Evolutionary conservation across 2,888 invertebrate genomes (phyloP), one percentile per base, ranked within the genome.

Genomic region (Selenia dentaria): DNA sequence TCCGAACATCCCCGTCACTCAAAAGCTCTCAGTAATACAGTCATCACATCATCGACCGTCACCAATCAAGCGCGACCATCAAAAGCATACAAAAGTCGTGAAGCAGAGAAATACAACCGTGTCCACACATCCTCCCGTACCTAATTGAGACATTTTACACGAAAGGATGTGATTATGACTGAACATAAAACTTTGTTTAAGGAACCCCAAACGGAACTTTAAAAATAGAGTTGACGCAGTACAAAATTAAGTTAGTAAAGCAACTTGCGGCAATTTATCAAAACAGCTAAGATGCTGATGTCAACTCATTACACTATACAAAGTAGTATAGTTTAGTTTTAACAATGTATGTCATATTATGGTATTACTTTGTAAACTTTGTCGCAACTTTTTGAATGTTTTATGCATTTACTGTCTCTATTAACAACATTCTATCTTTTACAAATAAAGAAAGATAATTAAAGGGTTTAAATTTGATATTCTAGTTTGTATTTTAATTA

Each of bases 81-180:
- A 81, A 81, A 79, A 61, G 61, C 62, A 79, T 81, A 73, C 70
- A 64, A 76, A 72, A 76, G 75, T 73, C 77, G 79, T 85, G 76
- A 81, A 83, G 67, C 31, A 35, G 33, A 14, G 20, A 28, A 41
- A 42, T 37, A 57, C 64, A 64, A 70, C 64, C 80, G 76, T 81
- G 83, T 83, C 83, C 77, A 76, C 81, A 87, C 81, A 82, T 85
- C 80, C 79, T 77, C 74, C 83, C 87, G 78, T 80, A 72, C 78
- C 76, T 85, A 89, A 89, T 89, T 88, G 89, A 89, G 88, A 87
- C 83, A 80, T 88, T 86, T 83, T 78, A 87, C 83, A 79, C 78
- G 70, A 83, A 84, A 88, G 87, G 84, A 86, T 84, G 85, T 86
- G 86, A 87, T 88, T 87, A 87, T 80, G 79, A 69, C 65, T 74